Evolutionary conservation across 2,797 vertebrate species (phyloP).

Genomic region (Numenius phaeopus): DNA sequence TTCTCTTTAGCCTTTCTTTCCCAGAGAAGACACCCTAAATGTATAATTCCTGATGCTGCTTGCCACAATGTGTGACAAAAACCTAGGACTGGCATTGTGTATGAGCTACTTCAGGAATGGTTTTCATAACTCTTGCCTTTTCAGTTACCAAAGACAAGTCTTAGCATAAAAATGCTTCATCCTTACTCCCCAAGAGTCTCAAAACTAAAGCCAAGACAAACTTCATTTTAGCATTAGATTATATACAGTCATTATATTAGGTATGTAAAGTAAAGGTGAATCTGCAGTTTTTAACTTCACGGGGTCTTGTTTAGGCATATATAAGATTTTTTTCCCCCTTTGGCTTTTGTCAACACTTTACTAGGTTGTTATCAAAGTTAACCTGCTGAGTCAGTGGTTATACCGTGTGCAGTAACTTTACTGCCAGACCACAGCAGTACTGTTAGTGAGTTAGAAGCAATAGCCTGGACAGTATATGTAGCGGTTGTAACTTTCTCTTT

Average conservation of each 20-base stretch:
- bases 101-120: neutral
- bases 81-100: neutral
- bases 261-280: neutral
- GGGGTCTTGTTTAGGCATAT: neutral
- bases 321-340: neutral
- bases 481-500: neutral
- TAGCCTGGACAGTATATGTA: neutral
- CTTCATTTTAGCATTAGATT: neutral
- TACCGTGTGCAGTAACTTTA: neutral
- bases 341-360: neutral
- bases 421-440: neutral
- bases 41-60: neutral
- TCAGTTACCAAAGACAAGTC: neutral
- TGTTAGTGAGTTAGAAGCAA: neutral
- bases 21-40: neutral
- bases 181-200: neutral
- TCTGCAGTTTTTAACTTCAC: neutral
- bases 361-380: neutral
- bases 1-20: neutral
- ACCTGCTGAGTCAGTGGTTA: neutral
- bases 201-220: neutral
- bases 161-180: neutral
- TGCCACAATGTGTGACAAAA: neutral
- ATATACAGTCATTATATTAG: neutral
- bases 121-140: neutral